phyloP scores from a whole-genome alignment of 2,113 vertebrate species.

The Zonotrichia leucophrys region DNA sequence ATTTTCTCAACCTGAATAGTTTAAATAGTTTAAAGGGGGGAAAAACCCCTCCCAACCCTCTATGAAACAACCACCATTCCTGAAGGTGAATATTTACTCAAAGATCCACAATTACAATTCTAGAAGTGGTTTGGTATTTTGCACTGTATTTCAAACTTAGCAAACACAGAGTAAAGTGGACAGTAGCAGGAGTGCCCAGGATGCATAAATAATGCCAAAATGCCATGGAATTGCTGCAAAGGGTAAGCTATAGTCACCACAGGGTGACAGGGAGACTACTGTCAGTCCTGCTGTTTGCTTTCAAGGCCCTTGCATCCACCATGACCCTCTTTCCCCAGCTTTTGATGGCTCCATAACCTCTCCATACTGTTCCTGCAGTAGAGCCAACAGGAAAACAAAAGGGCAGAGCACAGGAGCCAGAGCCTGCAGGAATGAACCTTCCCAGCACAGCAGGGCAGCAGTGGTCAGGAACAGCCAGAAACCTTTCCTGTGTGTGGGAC shows the following conservation, averaged over 20 bases:
- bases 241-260: background rate
- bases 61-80: background rate
- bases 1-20: background rate
- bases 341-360: background rate
- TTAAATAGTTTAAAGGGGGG: background rate
- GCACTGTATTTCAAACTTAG: background rate
- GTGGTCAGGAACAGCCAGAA: background rate
- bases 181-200: background rate
- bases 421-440: background rate
- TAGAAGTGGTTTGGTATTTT: background rate
- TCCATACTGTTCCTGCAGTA: background rate
- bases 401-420: background rate
- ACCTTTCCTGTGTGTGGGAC: fast-evolving
- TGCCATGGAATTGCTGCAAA: background rate
- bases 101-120: background rate
- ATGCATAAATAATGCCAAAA: background rate
- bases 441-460: background rate
- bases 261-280: background rate
- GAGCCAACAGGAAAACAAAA: background rate
- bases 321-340: background rate
- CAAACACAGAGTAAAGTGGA: background rate
- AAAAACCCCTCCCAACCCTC: background rate
- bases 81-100: background rate
- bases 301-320: fast-evolving
- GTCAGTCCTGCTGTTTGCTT: background rate